Evolutionary conservation across 2,888 invertebrate species (phyloP), one percentile per base, ranked within the genome.

Genomic region (Platynereis dumerilii): DNA sequence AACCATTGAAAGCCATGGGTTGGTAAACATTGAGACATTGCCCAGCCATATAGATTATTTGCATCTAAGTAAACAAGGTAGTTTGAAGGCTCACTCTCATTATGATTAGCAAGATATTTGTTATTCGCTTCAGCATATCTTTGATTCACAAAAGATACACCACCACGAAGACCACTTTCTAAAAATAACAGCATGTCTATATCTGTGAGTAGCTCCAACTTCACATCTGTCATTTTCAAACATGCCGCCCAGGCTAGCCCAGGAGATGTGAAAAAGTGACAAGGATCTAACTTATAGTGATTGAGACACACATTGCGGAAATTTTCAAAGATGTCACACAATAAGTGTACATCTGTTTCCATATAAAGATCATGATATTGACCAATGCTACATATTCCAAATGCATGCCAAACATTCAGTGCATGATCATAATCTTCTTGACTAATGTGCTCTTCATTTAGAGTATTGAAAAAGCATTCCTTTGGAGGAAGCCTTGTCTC

Each of bases 141-240:
- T 7, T 34, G 34, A 34, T 5, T 7, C 7, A 34, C 12, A 5
- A 34, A 7, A 34, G 52, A 5, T 10, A 52, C 24, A 10, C 52
- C 52, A 10, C 52, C n/a, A 10, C 52, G 5, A n/a, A 69, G 42
- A 1, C 69, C 69, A n/a, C 62, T 58, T 54, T 69, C 70, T 48
- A 68, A 60, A 48, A 78, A 71, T 7, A 72, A 29, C 27, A 71
- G 67, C 72, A 71, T 74, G 58, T 80, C 76, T 44, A 66, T 60
- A 66, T 79, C 76, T 48, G 65, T 67, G 2, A 81, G 59, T 53
- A 76, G 63, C 63, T 78, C 70, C 12, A 34, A 34, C 60, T 72
- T 22, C 24, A 74, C 69, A 60, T 60, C 60, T 29, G 76, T 76
- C 27, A 66, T 71, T 66, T 76, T 77, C 26, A 34, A 34, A 34